These are phyloP conservation scores for Enteromius argenteus DNA, from an alignment of 2,797 vertebrate species.

Conservation along the genomic window DNA sequence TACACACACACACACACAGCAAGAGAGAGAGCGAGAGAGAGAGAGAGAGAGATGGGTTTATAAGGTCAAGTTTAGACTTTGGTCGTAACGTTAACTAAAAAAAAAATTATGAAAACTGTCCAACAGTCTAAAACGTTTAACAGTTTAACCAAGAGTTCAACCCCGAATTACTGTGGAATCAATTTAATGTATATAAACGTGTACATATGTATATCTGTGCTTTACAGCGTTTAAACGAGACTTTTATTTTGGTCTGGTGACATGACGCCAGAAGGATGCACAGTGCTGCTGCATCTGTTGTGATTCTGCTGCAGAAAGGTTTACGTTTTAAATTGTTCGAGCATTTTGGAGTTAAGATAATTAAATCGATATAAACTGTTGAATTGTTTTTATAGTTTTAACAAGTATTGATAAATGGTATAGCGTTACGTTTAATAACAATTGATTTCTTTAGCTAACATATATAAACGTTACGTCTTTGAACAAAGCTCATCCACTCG, in stretches of 20 bases:
- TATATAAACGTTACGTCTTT: not conserved
- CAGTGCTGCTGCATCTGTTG: not conserved
- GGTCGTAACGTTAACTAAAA: too few species aligned
- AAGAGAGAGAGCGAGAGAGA: too few species aligned
- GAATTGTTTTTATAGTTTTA: not conserved
- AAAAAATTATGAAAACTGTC: too few species aligned
- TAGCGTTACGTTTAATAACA: not conserved
- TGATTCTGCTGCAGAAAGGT: not conserved
- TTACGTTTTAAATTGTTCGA: not conserved
- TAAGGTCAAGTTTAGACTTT: too few species aligned
- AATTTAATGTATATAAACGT: not conserved
- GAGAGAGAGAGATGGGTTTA: too few species aligned
- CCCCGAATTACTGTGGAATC: not conserved
- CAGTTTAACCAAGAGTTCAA: not conserved
- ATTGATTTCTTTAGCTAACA: not conserved
- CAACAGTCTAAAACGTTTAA: not conserved
- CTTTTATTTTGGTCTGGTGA: not conserved
- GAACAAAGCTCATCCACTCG: not conserved
- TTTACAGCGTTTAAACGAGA: not conserved
- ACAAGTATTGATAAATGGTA: not conserved
- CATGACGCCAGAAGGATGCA: not conserved
- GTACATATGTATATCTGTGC: not conserved
- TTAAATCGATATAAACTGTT: not conserved
- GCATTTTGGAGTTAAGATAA: not conserved
- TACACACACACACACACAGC: too few species aligned